These are phyloP conservation scores for Hydropsyche tenuis DNA, from an alignment of 1,140 invertebrate species.

Conservation along the genomic window DNA sequence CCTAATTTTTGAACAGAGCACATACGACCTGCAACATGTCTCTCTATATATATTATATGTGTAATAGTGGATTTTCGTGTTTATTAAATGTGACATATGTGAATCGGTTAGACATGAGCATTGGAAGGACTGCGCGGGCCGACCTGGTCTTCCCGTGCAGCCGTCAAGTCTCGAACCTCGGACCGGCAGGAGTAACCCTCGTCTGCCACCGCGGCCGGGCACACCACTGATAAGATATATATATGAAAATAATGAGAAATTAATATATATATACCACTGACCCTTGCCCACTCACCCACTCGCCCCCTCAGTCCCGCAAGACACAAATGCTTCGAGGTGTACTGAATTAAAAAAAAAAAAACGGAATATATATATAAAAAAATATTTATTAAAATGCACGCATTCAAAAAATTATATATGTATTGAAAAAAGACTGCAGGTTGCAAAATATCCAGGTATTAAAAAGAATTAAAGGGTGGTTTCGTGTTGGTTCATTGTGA, in stretches of 20 bases:
- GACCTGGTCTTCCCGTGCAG: slow-evolving; percentile 31
- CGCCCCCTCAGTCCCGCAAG: no score
- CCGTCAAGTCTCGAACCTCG: slow-evolving; percentile 34
- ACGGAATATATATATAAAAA: no score
- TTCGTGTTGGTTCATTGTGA: background rate
- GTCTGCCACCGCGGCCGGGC: slow-evolving; percentile 35
- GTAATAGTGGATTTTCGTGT: background rate
- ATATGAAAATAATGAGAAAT: no score
- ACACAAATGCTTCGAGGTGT: no score
- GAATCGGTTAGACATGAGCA: slow-evolving; percentile 35
- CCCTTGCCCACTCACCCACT: no score
- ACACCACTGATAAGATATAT: background rate
- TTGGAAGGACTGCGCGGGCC: slow-evolving; percentile 31
- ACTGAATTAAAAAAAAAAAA: no score
- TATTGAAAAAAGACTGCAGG: slow-evolving; percentile 44
- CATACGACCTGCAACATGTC: no score
- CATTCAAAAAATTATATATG: slow-evolving; percentile 2
- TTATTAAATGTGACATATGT: no score
- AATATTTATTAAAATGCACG: background rate
- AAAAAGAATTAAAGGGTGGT: background rate
- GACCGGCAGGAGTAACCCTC: slow-evolving; percentile 39
- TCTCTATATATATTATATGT: background rate
- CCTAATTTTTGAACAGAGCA: background rate
- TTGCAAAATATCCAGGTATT: slow-evolving; percentile 18
- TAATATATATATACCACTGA: no score